Base-by-base conservation (phyloP, 2,888 invertebrate genomes). In the Caradrina clavipalpis region DNA sequence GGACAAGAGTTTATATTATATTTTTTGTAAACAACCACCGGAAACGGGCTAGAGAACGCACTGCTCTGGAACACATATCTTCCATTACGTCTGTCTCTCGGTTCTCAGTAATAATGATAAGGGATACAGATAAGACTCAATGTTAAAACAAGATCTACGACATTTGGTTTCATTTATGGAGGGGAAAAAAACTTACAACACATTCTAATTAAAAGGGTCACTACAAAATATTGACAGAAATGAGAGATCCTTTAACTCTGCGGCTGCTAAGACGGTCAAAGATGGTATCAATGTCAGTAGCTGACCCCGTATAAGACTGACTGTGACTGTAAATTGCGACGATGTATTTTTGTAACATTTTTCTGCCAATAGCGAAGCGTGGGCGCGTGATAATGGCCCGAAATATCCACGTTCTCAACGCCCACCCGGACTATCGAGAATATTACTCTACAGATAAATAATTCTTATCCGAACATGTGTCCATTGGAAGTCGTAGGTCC, bases 11-110 rank as follows among this genome's bases (percentile, higher is more conserved):
- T 92, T 92, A 89, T 92, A 90, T 88, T 91, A 88, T 90, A 87
- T 91, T 92, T 94, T 94, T 94, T 95, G 92, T 94, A 94, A 94
- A 94, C 94, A 93, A 94, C 91, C 94, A 94, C 95, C 95, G 95
- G 95, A 95, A 95, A 95, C 92, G 90, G 88, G 84, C 90, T 87
- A 90, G 90, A 91, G 91, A 92, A 91, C 91, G 89, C 89, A 89
- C 88, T 90, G 91, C 92, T 91, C 90, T 93, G 89, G 91, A 93
- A 95, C 95, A 95, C 92, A 94, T 91, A 94, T 95, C 92, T 93
- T 94, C 95, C 94, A 95, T 95, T 95, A 95, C 90, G 92, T 88
- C 89, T 90, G 92, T 88, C 89, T 92, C 90, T 89, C 87, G 85
- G 87, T 91, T 93, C 92, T 91, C 88, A 86, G 93, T 90, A 91